Evolutionary conservation across 2,888 invertebrate species (phyloP).

Genomic region (Ethmia dodecea): DNA sequence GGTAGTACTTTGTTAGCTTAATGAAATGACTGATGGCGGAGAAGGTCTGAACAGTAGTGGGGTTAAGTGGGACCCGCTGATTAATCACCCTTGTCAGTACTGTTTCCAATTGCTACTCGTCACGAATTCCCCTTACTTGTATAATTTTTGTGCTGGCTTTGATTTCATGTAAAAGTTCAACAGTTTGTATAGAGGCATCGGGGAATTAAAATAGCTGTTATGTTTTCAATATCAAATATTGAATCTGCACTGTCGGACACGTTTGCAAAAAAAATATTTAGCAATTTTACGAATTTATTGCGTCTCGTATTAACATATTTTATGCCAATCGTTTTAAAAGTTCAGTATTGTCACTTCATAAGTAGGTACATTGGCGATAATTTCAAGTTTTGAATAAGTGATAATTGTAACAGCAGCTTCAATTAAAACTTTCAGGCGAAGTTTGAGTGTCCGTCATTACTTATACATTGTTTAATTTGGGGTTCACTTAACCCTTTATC

Average conservation of each 20-base stretch:
- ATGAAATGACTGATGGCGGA: constrained; percentile 76
- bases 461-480: constrained; percentile 35
- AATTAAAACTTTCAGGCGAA: neutral
- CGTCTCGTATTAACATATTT: no score
- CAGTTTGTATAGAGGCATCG: constrained; percentile 23
- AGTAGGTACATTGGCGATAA: no score
- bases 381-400: no score
- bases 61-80: constrained; percentile 73
- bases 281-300: neutral
- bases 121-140: constrained; percentile 54
- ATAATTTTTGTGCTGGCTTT: constrained; percentile 41
- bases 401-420: neutral
- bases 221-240: constrained; percentile 34
- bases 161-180: constrained; percentile 3
- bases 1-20: constrained; percentile 73
- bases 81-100: constrained; percentile 74
- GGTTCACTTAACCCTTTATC: constrained; percentile 30
- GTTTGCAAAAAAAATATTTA: neutral
- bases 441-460: neutral
- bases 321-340: no score
- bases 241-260: constrained; percentile 13
- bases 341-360: no score
- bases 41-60: constrained; percentile 68
- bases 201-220: constrained; percentile 25
- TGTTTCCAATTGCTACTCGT: constrained; percentile 69